These are phyloP conservation scores for Rhynchophorus ferrugineus DNA, from an alignment of 1,140 invertebrate genomes.

Conservation along the genomic window DNA sequence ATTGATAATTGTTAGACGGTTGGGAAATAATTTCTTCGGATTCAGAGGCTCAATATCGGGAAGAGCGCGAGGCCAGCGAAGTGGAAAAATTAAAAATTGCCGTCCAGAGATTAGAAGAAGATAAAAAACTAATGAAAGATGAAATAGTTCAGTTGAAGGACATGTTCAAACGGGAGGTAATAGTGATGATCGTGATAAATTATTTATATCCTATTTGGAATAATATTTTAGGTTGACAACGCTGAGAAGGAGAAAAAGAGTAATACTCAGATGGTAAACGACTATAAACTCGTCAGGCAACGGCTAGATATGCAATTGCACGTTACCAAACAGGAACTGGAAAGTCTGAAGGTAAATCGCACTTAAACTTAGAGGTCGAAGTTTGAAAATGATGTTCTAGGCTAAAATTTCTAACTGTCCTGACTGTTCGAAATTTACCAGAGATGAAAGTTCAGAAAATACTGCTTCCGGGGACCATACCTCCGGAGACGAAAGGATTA, in stretches of 20 bases:
- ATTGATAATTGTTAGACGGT: slow-evolving; percentile 32
- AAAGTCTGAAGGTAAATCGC: slow-evolving; percentile 50
- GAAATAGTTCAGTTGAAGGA: slow-evolving; percentile 78
- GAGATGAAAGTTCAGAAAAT: slow-evolving; percentile 9
- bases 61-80: slow-evolving; percentile 72
- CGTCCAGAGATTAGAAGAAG: slow-evolving; percentile 72
- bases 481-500: slow-evolving; percentile 52
- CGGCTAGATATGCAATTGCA: slow-evolving; percentile 79
- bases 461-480: slow-evolving; percentile 14
- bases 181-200: slow-evolving; percentile 26
- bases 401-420: slow-evolving; percentile 50
- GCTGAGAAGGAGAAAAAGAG: slow-evolving; percentile 47
- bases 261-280: slow-evolving; percentile 64
- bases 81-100: slow-evolving; percentile 65
- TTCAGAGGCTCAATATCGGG: slow-evolving; percentile 64
- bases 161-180: slow-evolving; percentile 73
- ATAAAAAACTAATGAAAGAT: slow-evolving; percentile 68
- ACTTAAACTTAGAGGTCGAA: not conserved
- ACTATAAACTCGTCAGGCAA: slow-evolving; percentile 92
- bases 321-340: slow-evolving; percentile 49
- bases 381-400: slow-evolving; percentile 32
- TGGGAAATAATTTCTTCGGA: slow-evolving; percentile 41
- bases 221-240: slow-evolving; percentile 8
- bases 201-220: not conserved
- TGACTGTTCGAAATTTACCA: slow-evolving; percentile 39